These are phyloP conservation scores for Temnopleurus reevesii DNA, from an alignment of 53 echinoderm and acorn worm species.

Conservation along the genomic window DNA sequence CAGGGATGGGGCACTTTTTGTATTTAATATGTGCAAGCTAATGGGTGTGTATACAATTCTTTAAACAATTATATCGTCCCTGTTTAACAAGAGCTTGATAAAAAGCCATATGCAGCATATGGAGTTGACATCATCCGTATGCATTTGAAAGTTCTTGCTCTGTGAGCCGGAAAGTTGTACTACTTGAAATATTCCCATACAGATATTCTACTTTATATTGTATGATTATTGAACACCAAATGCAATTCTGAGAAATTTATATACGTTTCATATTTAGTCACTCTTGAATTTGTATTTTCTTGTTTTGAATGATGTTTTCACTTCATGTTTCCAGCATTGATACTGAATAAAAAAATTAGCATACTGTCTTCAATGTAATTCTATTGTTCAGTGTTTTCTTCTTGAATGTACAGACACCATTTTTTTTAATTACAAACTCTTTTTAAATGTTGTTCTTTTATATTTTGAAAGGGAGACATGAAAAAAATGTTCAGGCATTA, in stretches of 20 bases:
- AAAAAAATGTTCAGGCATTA: too few relatives aligned
- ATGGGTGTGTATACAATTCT: too few relatives aligned
- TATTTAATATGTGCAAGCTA: too few relatives aligned
- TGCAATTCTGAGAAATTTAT: slow-evolving; percentile 15
- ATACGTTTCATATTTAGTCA: slow-evolving; percentile 23
- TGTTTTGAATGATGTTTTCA: slow-evolving; percentile 44
- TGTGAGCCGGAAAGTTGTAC: slow-evolving; percentile 1
- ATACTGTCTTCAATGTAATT: slow-evolving; percentile 40
- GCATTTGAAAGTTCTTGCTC: background rate
- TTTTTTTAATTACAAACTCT: too few relatives aligned
- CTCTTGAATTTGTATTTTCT: slow-evolving; percentile 18
- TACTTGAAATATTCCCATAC: slow-evolving; percentile 7
- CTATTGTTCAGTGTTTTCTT: background rate
- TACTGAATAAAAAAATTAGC: slow-evolving; percentile 45
- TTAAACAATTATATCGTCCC: too few relatives aligned
- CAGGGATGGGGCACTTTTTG: too few relatives aligned
- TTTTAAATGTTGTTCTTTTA: too few relatives aligned
- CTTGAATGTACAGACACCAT: background rate
- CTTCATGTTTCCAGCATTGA: slow-evolving; percentile 44
- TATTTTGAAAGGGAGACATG: too few relatives aligned
- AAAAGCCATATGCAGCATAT: too few relatives aligned
- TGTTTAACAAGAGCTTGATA: too few relatives aligned
- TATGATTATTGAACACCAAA: background rate
- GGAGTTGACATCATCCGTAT: background rate
- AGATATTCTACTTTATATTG: slow-evolving; percentile 8